These are phyloP conservation scores for Asobara japonica DNA, from an alignment of 1,140 invertebrate genomes.

Conservation along the genomic window DNA sequence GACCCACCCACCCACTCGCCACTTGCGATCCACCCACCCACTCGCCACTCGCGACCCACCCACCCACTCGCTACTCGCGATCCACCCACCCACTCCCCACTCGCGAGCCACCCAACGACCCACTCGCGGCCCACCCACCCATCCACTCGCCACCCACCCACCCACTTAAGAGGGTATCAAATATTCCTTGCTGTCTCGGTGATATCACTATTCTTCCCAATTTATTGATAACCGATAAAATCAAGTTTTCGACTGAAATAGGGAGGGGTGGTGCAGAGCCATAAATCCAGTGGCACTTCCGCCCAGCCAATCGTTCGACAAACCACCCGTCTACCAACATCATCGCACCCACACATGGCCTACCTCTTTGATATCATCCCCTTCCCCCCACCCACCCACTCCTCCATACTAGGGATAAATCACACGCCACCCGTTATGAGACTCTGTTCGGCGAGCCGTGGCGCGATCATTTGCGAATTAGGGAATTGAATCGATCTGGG, in stretches of 20 bases:
- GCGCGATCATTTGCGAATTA: constrained; percentile 40
- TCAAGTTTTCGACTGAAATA: constrained; percentile 38
- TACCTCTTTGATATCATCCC: constrained; percentile 9
- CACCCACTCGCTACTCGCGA: no score
- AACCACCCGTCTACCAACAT: constrained; percentile 54
- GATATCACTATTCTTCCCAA: constrained; percentile 35
- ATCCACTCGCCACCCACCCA: no score
- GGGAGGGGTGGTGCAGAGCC: constrained; percentile 42
- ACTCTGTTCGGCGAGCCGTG: constrained; percentile 27
- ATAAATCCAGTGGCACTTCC: constrained; percentile 55
- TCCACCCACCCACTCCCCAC: no score
- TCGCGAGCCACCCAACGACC: no score
- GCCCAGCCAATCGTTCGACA: constrained; percentile 54
- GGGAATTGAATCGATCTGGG: constrained; percentile 41
- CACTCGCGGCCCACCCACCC: no score
- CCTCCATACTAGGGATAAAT: constrained; percentile 31
- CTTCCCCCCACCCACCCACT: background rate
- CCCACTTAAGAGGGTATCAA: no score
- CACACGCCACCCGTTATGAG: constrained; percentile 37
- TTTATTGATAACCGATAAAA: constrained; percentile 61
- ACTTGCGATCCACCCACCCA: no score
- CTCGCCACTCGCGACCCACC: no score
- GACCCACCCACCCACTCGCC: no score
- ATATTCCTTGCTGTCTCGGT: background rate
- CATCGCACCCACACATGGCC: constrained; percentile 1